Evolutionary conservation across 2,888 invertebrate genomes (phyloP), one percentile per base, ranked within the genome.

Genomic region (Sympetrum striolatum): DNA sequence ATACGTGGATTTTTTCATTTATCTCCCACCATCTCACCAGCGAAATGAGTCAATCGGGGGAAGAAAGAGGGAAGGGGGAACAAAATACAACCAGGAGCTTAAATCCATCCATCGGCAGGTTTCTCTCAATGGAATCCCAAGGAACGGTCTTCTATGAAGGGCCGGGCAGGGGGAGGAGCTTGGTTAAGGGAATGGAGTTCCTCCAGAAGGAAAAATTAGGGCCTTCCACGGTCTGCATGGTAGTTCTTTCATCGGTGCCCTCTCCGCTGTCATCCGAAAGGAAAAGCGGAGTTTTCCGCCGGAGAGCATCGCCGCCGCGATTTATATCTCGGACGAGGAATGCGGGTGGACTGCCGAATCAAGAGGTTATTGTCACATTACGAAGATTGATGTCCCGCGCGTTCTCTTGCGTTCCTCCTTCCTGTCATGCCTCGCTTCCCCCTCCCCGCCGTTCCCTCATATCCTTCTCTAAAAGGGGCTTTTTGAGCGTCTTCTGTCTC

Each of bases 321-420:
- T 86, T 86, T 86, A 86, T 86, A 39, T 86, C 86, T 64, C 60
- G 22, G 58, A 37, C 86, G 60, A 86, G 86, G 86, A 86, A 86
- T 86, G 86, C 86, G 86, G 86, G 86, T 60, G 86, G 86, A 86
- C 86, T 86, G 86, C 86, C 86, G 86, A 86, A 86, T 86, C 86
- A 86, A 86, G 86, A 86, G 86, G 86, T 86, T 86, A 86, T 86
- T 86, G 86, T 86, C 86, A 86, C 86, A 86, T 86, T 86, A 86
- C 86, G 86, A 86, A 86, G 86, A 86, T 86, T 86, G 86, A 86
- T 86, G 86, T 86, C 58, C 58, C 60, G 14, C 58, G 18, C 37
- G 37, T 37, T 58, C 82, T 82, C 58, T 53, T 58, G 25, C 81
- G 31, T 12, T 14, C 82, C 82, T 58, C 58, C 44, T 82, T 0